These are phyloP conservation scores for Argyresthia albistria DNA, from an alignment of 2,888 invertebrate species.

Conservation along the genomic window DNA sequence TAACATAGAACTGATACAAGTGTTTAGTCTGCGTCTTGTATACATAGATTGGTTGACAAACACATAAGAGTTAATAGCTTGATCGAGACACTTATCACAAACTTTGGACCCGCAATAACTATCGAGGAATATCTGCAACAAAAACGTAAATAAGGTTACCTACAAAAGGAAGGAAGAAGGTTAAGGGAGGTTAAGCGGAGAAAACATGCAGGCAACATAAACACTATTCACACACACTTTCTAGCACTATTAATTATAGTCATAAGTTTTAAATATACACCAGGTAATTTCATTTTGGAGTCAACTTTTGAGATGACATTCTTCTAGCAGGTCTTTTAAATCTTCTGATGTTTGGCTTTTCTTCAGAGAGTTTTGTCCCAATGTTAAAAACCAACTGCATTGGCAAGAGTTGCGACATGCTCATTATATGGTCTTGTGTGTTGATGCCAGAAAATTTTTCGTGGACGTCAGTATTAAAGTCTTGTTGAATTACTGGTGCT, in stretches of 20 bases:
- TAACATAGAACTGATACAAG: conserved; percentile 39
- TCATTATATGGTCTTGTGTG: no score
- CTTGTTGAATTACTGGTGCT: no score
- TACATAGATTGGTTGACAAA: conserved; percentile 39
- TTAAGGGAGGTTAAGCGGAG: background rate
- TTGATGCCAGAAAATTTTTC: no score
- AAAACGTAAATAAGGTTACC: conserved; percentile 21
- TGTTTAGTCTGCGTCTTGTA: conserved; percentile 35
- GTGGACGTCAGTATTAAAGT: no score
- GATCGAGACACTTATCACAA: conserved; percentile 48
- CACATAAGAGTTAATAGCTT: conserved; percentile 42
- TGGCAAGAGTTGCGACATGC: no score
- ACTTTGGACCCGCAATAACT: conserved; percentile 47
- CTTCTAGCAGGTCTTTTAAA: conserved; percentile 17
- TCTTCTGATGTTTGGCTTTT: conserved; percentile 6
- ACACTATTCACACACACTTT: no score
- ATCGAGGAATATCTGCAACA: conserved; percentile 48
- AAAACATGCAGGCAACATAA: no score
- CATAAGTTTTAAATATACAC: no score
- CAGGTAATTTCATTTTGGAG: background rate
- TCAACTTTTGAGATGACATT: conserved; percentile 20
- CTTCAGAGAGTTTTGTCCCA: no score
- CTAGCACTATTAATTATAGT: no score
- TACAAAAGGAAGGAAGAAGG: conserved; percentile 15
- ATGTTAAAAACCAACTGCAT: no score